These are phyloP conservation scores for Piaya cayana DNA, from an alignment of 2,113 vertebrate species.

Conservation along the genomic window DNA sequence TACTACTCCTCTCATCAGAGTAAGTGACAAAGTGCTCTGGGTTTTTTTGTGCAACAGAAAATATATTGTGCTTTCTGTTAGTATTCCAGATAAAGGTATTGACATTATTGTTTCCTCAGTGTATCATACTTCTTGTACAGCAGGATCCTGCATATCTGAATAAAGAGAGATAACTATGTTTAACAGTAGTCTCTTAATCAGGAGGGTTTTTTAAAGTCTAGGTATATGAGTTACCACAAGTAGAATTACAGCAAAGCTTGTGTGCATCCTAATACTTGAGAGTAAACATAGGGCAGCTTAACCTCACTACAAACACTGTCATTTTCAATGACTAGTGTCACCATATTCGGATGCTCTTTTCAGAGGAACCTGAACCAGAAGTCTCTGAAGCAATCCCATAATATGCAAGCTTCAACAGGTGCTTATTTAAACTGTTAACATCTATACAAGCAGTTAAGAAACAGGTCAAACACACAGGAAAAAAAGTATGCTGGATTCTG, in stretches of 20 bases:
- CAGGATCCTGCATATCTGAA: neutral
- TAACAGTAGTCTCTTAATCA: neutral
- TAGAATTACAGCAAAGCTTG: neutral
- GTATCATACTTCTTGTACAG: neutral
- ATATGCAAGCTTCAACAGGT: neutral
- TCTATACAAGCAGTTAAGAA: neutral
- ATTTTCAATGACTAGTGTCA: conserved; percentile 2
- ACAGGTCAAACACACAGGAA: neutral
- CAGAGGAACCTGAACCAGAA: conserved; percentile 2
- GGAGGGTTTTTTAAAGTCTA: neutral
- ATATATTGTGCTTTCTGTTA: neutral
- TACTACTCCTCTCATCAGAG: neutral
- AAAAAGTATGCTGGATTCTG: neutral
- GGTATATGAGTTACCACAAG: neutral
- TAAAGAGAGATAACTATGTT: neutral
- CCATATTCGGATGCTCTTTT: neutral
- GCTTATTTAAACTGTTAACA: neutral
- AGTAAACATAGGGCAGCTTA: neutral
- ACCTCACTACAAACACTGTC: neutral
- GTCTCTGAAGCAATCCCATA: neutral
- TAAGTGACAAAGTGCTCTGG: neutral
- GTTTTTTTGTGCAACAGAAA: neutral
- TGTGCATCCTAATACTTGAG: neutral
- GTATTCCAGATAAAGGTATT: neutral
- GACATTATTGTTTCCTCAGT: accelerated